Evolutionary conservation across 2,888 invertebrate species (phyloP).

Genomic region (Reticulitermes lucifugus): DNA sequence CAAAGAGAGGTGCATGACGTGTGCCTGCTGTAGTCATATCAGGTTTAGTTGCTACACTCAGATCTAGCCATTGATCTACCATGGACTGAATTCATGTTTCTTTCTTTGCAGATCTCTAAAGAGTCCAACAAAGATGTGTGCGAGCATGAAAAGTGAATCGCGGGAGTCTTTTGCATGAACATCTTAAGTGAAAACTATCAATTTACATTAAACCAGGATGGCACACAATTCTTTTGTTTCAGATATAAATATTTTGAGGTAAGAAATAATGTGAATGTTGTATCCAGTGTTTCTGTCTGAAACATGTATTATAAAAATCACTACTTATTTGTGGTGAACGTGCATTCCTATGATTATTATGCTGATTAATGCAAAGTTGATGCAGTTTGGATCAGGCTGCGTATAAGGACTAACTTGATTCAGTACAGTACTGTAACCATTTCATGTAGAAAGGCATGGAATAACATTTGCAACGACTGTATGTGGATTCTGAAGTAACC

Average conservation of each 20-base stretch:
- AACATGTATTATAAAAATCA: neutral
- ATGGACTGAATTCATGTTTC: neutral
- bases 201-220: neutral
- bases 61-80: too few relatives aligned
- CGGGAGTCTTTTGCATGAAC: constrained; percentile 32
- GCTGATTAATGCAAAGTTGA: neutral
- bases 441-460: neutral
- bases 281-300: neutral
- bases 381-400: neutral
- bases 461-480: neutral
- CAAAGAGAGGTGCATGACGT: too few relatives aligned
- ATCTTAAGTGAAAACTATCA: neutral
- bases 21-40: too few relatives aligned
- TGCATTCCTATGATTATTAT: neutral
- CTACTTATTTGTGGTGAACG: neutral
- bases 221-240: neutral
- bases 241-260: neutral
- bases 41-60: too few relatives aligned
- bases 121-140: constrained; percentile 23
- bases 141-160: constrained; percentile 13
- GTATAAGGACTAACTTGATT: neutral
- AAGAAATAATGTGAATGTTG: neutral
- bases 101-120: constrained; percentile 26
- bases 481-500: neutral
- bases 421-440: constrained; percentile 4